phyloP scores from a whole-genome alignment of 2,888 invertebrate species.

The Pristionchus fissidentatus region DNA sequence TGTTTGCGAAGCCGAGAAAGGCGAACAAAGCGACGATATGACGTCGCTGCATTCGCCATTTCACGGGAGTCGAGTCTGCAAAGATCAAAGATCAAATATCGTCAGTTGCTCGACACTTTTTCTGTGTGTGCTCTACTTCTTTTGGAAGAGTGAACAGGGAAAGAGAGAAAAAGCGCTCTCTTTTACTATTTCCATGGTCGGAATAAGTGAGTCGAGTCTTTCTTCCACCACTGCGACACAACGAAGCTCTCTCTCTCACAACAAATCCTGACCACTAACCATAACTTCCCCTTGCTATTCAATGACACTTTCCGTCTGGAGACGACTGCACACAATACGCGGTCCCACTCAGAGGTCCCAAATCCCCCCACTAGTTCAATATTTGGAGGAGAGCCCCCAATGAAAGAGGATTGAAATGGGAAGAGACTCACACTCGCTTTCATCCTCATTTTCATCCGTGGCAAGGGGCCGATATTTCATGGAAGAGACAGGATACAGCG shows the following conservation, averaged over 20 bases:
- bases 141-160: background rate
- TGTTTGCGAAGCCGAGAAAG: conserved; percentile 77
- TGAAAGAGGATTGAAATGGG: background rate
- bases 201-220: conserved; percentile 32
- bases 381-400: too few species aligned
- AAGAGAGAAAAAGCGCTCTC: conserved; percentile 7
- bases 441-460: conserved; percentile 22
- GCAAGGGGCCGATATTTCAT: conserved; percentile 39
- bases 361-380: too few species aligned
- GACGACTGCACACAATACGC: too few species aligned
- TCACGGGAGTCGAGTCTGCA: background rate
- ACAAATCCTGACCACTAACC: conserved; percentile 27
- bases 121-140: background rate
- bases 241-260: conserved; percentile 6
- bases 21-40: conserved; percentile 77
- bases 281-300: conserved; percentile 19
- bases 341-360: too few species aligned
- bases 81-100: background rate
- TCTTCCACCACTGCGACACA: conserved; percentile 13
- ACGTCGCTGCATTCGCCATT: conserved; percentile 66
- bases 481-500: background rate
- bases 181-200: conserved; percentile 29
- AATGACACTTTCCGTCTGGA: too few species aligned
- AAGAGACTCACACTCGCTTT: conserved; percentile 15
- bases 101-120: background rate